Conservation (phyloP, 2,888 invertebrate species). For the Eristalis intricaria region DNA sequence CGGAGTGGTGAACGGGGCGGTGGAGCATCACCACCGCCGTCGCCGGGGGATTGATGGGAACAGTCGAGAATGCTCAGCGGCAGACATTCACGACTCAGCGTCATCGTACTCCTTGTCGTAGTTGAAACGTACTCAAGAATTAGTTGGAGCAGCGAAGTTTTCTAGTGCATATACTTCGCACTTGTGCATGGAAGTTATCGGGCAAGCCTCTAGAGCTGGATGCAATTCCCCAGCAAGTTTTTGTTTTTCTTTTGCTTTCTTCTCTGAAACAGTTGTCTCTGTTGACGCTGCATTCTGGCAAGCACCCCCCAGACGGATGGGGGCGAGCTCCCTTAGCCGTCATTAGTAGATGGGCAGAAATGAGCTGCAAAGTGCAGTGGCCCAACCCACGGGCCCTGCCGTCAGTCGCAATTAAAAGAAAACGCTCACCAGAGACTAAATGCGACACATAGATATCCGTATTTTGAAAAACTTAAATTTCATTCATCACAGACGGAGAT, state of each 20-base stretch:
- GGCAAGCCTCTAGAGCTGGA: conserved; percentile 9
- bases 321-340: conserved; percentile 6
- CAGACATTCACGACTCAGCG: not conserved
- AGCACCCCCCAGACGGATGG: conserved; percentile 3
- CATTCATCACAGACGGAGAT: not conserved
- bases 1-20: not conserved
- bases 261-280: not conserved
- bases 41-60: conserved; percentile 38
- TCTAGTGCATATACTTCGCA: conserved; percentile 32
- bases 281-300: conserved; percentile 15
- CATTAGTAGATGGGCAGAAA: conserved; percentile 45
- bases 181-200: conserved; percentile 42
- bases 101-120: conserved; percentile 4
- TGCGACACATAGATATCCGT: not conserved
- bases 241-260: not conserved
- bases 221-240: conserved; percentile 32
- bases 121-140: conserved; percentile 38
- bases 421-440: conserved; percentile 12
- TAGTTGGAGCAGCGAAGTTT: conserved; percentile 48
- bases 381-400: not conserved
- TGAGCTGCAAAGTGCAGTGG: conserved; percentile 39
- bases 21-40: not conserved
- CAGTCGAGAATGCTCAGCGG: not conserved
- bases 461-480: conserved; percentile 24
- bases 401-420: conserved; percentile 38